Evolutionary conservation across 1,140 invertebrate genomes (phyloP), one percentile per base, ranked within the genome.

Genomic region (Steinernema feltiae): DNA sequence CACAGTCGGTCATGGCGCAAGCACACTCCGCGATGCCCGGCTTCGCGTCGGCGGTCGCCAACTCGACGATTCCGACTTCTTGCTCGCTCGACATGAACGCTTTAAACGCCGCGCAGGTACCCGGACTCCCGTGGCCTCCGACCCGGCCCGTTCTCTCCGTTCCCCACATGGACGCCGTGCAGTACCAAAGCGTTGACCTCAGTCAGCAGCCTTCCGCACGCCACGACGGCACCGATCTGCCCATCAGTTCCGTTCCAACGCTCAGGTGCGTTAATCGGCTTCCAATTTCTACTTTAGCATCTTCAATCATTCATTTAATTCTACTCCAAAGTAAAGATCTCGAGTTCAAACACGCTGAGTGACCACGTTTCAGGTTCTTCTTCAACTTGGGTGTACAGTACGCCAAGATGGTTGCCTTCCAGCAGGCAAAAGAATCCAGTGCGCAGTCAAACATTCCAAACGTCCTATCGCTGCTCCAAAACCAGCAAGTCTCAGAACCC

Each of bases 301-400:
- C n/a, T n/a, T n/a, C n/a, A n/a, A n/a, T n/a, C n/a, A n/a, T n/a
- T n/a, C n/a, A n/a, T n/a, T n/a, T n/a, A n/a, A n/a, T n/a, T n/a
- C n/a, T n/a, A n/a, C n/a, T n/a, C n/a, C n/a, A n/a, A n/a, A n/a
- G n/a, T n/a, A n/a, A n/a, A n/a, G n/a, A n/a, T n/a, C n/a, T n/a
- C n/a, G 53, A 63, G 15, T 27, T 27, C 53, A 41, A 41, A 41
- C 35, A 41, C 24, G 12, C 15, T n/a, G n/a, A n/a, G n/a, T n/a
- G n/a, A n/a, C n/a, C n/a, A n/a, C n/a, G n/a, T 63, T 63, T 63
- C 24, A 63, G 53, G 24, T 63, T 63, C 53, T 63, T 63, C 53
- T 63, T 63, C 53, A 63, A 63, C 53, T 21, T 63, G 15, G 53
- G 53, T 21, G 53, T 63, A 3, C 53, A 63, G 53, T 63, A 63